Conservation (phyloP, 1,140 invertebrate species). For the Pogonus chalceus region DNA sequence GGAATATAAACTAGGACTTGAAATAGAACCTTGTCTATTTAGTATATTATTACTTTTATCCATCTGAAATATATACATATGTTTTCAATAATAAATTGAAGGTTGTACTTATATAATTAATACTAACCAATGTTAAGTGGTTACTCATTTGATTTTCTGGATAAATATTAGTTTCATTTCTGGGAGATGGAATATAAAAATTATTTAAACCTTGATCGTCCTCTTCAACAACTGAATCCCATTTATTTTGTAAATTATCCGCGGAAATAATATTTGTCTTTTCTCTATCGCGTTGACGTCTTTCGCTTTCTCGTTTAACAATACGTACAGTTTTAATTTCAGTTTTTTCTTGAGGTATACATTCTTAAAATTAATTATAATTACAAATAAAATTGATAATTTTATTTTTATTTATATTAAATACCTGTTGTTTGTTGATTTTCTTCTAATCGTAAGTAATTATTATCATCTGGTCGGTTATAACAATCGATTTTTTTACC, state of each 20-base stretch:
- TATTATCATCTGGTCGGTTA: not conserved
- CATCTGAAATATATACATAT: not conserved
- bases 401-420: not conserved
- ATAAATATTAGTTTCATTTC: not conserved
- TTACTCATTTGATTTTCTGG: not conserved
- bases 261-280: conserved; percentile 12
- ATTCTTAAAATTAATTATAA: not conserved
- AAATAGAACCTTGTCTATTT: conserved; percentile 19
- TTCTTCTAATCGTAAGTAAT: not conserved
- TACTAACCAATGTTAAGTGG: not conserved
- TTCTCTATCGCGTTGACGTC: conserved; percentile 63
- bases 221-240: conserved; percentile 29
- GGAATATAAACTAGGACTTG: conserved; percentile 20
- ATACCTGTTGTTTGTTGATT: not conserved
- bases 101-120: not conserved
- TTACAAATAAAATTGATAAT: not conserved
- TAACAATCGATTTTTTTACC: not conserved
- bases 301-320: conserved; percentile 83
- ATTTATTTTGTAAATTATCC: conserved; percentile 20
- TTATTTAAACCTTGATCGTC: conserved; percentile 25
- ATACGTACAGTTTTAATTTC: conserved; percentile 89
- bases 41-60: conserved; percentile 15
- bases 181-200: not conserved
- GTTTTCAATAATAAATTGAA: not conserved
- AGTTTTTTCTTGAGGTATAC: conserved; percentile 57